phyloP scores from a whole-genome alignment of 1,140 invertebrate genomes.

The Trichonephila inaurata region DNA sequence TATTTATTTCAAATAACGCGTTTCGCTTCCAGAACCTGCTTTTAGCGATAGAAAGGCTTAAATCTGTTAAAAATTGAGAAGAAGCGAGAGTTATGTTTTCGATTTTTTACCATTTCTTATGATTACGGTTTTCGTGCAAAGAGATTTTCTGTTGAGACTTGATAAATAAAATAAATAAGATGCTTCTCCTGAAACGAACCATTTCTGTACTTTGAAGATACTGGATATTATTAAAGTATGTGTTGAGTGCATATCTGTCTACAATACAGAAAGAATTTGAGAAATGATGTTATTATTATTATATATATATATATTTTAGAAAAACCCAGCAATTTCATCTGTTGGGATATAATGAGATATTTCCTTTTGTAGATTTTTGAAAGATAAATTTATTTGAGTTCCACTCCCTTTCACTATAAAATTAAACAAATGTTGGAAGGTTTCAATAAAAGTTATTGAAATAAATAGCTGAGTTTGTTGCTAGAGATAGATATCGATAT shows the following conservation, averaged over 20 bases:
- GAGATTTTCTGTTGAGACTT: neutral
- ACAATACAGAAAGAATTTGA: neutral
- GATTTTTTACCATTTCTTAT: neutral
- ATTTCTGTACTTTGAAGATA: neutral
- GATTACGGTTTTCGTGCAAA: neutral
- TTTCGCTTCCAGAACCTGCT: neutral
- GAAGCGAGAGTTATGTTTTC: neutral
- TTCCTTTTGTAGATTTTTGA: neutral
- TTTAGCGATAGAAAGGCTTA: neutral
- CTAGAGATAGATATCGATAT: too few relatives aligned
- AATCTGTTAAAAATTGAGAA: neutral
- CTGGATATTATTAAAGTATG: neutral
- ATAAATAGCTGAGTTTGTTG: too few relatives aligned
- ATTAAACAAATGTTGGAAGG: too few relatives aligned
- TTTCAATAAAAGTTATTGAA: too few relatives aligned
- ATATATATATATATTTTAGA: too few relatives aligned
- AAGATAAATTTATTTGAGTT: too few relatives aligned
- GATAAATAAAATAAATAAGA: constrained; percentile 14
- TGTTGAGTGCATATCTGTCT: neutral
- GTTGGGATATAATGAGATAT: neutral
- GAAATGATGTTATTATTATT: neutral
- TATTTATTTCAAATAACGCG: constrained; percentile 13
- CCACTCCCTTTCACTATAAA: too few relatives aligned
- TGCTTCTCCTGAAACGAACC: neutral
- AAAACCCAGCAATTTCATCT: neutral